Evolutionary conservation across 2,888 invertebrate species (phyloP), one percentile per base, ranked within the genome.

Genomic region (Hydroisotoma schaefferi): DNA sequence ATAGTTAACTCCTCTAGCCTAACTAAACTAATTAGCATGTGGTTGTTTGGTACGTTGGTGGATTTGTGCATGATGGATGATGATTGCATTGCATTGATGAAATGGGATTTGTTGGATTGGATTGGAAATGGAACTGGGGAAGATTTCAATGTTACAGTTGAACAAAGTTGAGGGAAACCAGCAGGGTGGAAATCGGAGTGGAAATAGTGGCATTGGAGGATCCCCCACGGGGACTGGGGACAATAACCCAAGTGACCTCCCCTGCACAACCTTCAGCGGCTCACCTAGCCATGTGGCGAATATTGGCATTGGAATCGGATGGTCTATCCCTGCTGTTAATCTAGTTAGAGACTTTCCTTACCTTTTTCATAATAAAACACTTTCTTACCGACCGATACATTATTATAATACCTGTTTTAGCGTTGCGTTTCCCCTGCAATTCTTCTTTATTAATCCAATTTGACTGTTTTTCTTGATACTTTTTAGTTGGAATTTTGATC

Each of bases 281-380:
- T 67, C 67, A 40, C 65, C 65, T 46, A 43, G 62, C 40, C 64
- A 64, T 61, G 63, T 60, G 25, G 62, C 67, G 40, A 27, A 37
- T 20, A 52, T 52, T 33, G 63, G 53, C 26, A 59, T 59, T 48
- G 62, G 60, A 26, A 52, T 68, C 55, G 68, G 65, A 51, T 68
- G 63, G 59, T 63, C 68, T 55, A 65, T 68, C 57, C 68, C 68
- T 55, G 63, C 68, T 43, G 68, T 68, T 59, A 65, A 65, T 55
- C 61, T 65, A 55, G 65, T 65, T 65, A 65, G 48, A 18, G n/a
- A n/a, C n/a, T n/a, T n/a, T n/a, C n/a, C n/a, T n/a, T n/a, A n/a
- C n/a, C n/a, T n/a, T n/a, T n/a, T n/a, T n/a, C n/a, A n/a, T n/a
- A n/a, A n/a, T n/a, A n/a, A n/a, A n/a, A n/a, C n/a, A n/a, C n/a